Evolutionary conservation across 2,797 vertebrate genomes (phyloP), one percentile per base, ranked within the genome.

Genomic region (Lithobates sylvaticus): DNA sequence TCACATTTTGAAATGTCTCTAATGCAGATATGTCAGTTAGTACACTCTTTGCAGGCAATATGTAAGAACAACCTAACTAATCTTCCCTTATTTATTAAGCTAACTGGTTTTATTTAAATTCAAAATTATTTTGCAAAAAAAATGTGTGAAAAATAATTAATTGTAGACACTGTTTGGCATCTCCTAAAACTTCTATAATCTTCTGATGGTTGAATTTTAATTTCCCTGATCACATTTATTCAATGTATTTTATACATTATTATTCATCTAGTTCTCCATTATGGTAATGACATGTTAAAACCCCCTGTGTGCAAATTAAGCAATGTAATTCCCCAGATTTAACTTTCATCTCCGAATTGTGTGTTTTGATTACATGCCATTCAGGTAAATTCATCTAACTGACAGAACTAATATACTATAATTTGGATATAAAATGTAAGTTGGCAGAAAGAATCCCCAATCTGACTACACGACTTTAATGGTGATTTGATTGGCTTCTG

Each of bases 401-500:
- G 76, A 87, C 86, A 83, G 64, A 79, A 61, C 70, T 79, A 87
- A 84, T 87, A 84, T 75, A 84, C 81, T 26, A 74, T 87, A 79
- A 87, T 87, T 87, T 84, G 69, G 70, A 87, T 84, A 75, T 79
- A 80, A 79, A 84, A 83, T 83, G 81, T 79, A 64, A 68, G 76
- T 84, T 87, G 86, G 81, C 86, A 84, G 76, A 75, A 76, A 79
- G 70, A 87, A 87, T 79, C 86, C 76, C 86, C 76, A 75, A 69
- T 69, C 81, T 84, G 81, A 80, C 86, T 79, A 73, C 81, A 84
- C 36, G 61, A 79, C 81, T 87, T 87, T 87, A 87, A 87, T 83
- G 76, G 81, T 87, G 69, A 87, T 87, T 84, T 87, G 86, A 87
- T 84, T 84, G 81, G 81, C 81, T 84, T 87, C 80, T 87, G 86